Conservation (phyloP, 2,888 invertebrate genomes). For the Dicroscelio sp. region DNA sequence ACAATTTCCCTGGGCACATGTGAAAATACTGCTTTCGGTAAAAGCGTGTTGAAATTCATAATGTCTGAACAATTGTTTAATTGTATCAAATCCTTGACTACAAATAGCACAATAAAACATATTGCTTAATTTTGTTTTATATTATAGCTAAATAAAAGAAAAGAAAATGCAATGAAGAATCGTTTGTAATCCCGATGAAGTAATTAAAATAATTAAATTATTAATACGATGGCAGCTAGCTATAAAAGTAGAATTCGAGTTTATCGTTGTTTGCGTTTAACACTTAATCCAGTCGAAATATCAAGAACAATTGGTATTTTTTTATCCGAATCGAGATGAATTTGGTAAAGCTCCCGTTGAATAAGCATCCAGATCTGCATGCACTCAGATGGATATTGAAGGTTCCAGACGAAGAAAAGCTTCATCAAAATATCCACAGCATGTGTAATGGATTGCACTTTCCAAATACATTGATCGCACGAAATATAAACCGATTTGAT, state of each 20-base stretch:
- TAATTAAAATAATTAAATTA: no score
- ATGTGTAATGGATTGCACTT: background rate
- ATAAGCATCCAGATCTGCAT: constrained; percentile 58
- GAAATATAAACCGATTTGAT: constrained; percentile 40
- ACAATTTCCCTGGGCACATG: background rate
- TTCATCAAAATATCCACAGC: constrained; percentile 50
- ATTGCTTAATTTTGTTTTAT: no score
- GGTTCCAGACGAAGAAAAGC: constrained; percentile 37
- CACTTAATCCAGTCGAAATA: background rate
- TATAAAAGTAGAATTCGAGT: no score
- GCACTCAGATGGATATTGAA: constrained; percentile 58
- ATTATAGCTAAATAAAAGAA: no score
- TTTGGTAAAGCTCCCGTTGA: background rate
- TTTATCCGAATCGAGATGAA: background rate
- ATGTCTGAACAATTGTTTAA: background rate
- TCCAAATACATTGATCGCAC: constrained; percentile 54
- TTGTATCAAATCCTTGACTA: background rate
- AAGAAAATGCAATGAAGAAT: no score
- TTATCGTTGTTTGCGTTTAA: background rate
- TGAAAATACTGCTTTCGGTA: background rate
- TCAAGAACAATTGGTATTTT: no score
- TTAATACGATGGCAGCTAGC: no score
- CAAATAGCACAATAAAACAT: constrained; percentile 21
- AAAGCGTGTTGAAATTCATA: background rate
- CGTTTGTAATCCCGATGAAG: no score